These are phyloP conservation scores for Dolichallabes microphthalmus DNA, from an alignment of 2,113 vertebrate genomes.

Conservation along the genomic window DNA sequence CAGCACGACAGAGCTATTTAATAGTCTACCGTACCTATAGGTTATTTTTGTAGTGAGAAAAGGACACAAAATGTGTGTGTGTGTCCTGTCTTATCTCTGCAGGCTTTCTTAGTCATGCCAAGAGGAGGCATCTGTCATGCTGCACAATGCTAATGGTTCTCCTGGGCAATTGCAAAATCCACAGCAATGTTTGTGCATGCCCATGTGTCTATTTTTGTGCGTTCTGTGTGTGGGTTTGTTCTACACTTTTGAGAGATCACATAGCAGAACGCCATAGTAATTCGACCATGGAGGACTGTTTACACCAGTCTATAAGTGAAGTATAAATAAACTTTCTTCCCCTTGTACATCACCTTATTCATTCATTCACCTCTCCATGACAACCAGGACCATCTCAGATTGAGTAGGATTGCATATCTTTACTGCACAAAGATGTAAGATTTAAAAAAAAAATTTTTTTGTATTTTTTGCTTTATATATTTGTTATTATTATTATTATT, in stretches of 20 bases:
- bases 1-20: not conserved
- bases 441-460: too few species aligned
- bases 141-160: conserved; percentile 25
- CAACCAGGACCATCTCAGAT: conserved; percentile 30
- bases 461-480: not conserved
- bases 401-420: not conserved
- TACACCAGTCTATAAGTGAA: not conserved
- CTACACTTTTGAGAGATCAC: conserved; percentile 18
- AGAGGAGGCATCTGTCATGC: conserved; percentile 36
- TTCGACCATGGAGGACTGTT: not conserved
- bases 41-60: not conserved
- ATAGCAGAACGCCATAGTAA: not conserved
- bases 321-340: conserved; percentile 22
- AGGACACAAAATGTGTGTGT: not conserved
- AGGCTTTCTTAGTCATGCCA: conserved; percentile 36
- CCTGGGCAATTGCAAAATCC: conserved; percentile 18
- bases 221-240: not conserved
- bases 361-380: conserved; percentile 10
- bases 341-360: conserved; percentile 2
- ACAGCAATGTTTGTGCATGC: not conserved
- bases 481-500: not conserved
- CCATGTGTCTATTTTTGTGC: not conserved
- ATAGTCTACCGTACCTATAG: not conserved
- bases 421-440: not conserved
- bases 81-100: not conserved